These are phyloP conservation scores for Pelodytes ibericus DNA, from an alignment of 2,797 vertebrate species.

Conservation along the genomic window DNA sequence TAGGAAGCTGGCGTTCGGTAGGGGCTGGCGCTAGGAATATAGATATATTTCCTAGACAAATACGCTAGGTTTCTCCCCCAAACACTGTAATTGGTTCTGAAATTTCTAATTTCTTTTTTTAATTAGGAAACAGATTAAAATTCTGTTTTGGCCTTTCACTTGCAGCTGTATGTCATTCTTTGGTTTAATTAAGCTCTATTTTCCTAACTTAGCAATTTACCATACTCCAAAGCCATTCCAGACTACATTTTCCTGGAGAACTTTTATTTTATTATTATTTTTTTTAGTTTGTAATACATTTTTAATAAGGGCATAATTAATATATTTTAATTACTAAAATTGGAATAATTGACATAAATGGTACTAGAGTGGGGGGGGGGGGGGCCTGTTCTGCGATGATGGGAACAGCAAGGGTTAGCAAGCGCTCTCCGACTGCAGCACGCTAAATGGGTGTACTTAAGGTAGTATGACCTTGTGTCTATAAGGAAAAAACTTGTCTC, in stretches of 20 bases:
- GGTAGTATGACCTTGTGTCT: too few relatives aligned
- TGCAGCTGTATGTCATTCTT: conserved; percentile 40
- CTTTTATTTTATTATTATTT: too few relatives aligned
- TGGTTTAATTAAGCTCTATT: conserved; percentile 44
- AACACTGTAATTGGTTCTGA: conserved; percentile 45
- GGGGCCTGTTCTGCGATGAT: too few relatives aligned
- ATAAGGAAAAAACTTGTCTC: too few relatives aligned
- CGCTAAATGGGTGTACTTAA: too few relatives aligned
- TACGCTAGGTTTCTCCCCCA: conserved; percentile 8
- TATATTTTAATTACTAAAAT: conserved; percentile 10
- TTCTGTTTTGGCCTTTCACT: conserved; percentile 48
- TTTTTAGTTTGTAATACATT: not conserved
- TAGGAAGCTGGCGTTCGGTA: not conserved
- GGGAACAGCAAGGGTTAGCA: too few relatives aligned
- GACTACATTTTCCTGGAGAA: not conserved
- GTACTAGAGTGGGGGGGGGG: too few relatives aligned
- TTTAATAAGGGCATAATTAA: conserved; percentile 29
- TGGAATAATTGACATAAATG: conserved; percentile 10
- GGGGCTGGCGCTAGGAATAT: not conserved
- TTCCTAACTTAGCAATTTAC: conserved; percentile 19
- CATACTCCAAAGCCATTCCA: not conserved
- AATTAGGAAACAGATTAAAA: conserved; percentile 48
- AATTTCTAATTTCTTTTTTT: conserved; percentile 51
- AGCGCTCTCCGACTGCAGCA: too few relatives aligned
- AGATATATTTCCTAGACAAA: conserved; percentile 43